phyloP scores from a whole-genome alignment of 2,888 invertebrate genomes.

The Microdon myrmicae region DNA sequence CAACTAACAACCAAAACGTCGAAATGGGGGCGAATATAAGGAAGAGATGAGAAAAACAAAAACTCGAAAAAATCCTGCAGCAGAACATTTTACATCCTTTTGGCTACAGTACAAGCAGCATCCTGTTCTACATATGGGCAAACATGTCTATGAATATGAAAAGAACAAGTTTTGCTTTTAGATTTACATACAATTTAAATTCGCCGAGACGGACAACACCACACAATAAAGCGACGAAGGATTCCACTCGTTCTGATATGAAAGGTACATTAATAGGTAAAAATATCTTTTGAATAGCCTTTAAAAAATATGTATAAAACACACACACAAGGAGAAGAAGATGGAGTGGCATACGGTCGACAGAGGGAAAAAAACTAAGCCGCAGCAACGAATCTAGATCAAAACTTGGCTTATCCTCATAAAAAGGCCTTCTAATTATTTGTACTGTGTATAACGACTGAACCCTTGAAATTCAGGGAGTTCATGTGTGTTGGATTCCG shows the following conservation, averaged over 20 bases:
- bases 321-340: no score
- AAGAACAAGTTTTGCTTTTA: slow-evolving; percentile 48
- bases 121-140: slow-evolving; percentile 32
- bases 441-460: slow-evolving; percentile 27
- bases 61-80: slow-evolving; percentile 25
- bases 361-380: no score
- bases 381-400: no score
- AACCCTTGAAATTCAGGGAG: slow-evolving; percentile 4
- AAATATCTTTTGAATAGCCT: no score
- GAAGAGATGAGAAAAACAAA: slow-evolving; percentile 1
- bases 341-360: no score
- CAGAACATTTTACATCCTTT: slow-evolving; percentile 51
- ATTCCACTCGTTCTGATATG: slow-evolving; percentile 19
- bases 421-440: slow-evolving; percentile 37
- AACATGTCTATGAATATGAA: slow-evolving; percentile 42
- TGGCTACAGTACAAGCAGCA: slow-evolving; percentile 47
- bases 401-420: no score
- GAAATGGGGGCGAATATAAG: slow-evolving; percentile 1
- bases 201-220: slow-evolving; percentile 16
- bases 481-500: slow-evolving; percentile 10
- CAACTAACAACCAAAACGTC: slow-evolving; percentile 41
- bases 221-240: background rate
- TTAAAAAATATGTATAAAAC: no score
- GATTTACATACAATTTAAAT: slow-evolving; percentile 52
- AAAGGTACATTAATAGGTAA: slow-evolving; percentile 38